Base-by-base conservation (phyloP, 2,888 invertebrate species). In the Andrena fulva region DNA sequence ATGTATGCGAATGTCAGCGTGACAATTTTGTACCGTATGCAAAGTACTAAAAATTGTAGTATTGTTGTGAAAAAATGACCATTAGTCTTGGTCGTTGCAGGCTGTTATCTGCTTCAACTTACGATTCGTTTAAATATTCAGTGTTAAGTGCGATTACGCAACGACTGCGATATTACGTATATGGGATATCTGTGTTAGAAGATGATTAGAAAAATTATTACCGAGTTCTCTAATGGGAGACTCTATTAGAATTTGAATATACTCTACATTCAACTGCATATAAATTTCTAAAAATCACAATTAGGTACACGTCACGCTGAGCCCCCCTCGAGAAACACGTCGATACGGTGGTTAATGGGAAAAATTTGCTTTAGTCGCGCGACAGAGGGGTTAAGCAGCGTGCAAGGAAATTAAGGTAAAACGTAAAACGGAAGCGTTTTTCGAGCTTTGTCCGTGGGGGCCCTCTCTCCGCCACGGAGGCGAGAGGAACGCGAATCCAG, bases 341-440 rank as follows among this genome's bases (percentile, higher is more conserved):
- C 42, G 42, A 42, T 42, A 42, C 42, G 42, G 42, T 42, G 42
- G 42, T 42, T 42, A 42, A 42, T 42, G n/a, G 20, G 31, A 60
- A n/a, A 29, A 29, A 31, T 60, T 60, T n/a, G n/a, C 16, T n/a
- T 31, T 31, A 31, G 29, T 6, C 12, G 10, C 12, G 59, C 12
- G 12, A 12, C 59, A 12, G 16, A 29, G 29, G 16, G 16, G 16
- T 59, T 16, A 29, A 29, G 16, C 42, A 42, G 42, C 2, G 60
- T 16, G 29, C n/a, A 31, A 60, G n/a, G n/a, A 31, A 60, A n/a
- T n/a, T 16, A 16, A 31, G 31, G 29, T n/a, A 7, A 6, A 60
- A 31, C n/a, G 31, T 31, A 60, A 60, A 60, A 60, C 5, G 16
- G n/a, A 60, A 60, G 31, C 60, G 60, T 60, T 60, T 60, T 31